Percentiles rank a stretch among this genome's conserved stretches.
Conservation (phyloP, 2,113 vertebrate genomes). For the Sinocyclocheilus anshuiensis region DNA sequence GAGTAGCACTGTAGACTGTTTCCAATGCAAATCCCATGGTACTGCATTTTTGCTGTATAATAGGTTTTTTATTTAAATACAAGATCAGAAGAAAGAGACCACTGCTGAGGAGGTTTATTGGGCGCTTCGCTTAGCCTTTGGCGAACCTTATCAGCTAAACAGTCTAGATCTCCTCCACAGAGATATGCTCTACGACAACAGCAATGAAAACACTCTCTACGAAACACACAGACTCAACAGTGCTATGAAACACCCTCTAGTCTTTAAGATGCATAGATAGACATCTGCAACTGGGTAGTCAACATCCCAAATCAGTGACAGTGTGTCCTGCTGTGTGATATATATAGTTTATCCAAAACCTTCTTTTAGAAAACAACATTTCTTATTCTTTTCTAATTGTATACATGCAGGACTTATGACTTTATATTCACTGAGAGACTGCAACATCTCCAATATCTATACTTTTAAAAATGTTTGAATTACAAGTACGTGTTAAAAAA, state of each 20-base stretch:
- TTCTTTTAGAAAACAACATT: not conserved
- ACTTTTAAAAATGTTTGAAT: not conserved
- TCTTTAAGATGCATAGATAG: constrained; percentile 35
- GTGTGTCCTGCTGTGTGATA: not conserved
- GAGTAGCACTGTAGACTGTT: constrained; percentile 70
- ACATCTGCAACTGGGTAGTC: constrained; percentile 48
- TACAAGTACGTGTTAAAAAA: too few species aligned
- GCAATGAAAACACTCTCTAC: not conserved
- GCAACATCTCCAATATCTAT: not conserved
- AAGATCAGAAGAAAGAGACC: constrained; percentile 78
- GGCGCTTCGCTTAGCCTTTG: constrained; percentile 69
- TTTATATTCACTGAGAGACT: not conserved
- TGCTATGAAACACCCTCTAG: constrained; percentile 48
- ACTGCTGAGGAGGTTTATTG: constrained; percentile 74
- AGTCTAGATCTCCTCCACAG: constrained; percentile 61
- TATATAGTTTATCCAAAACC: not conserved
- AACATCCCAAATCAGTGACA: not conserved
- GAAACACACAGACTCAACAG: constrained; percentile 33
- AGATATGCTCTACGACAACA: not conserved
- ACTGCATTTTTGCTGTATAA: constrained; percentile 80
- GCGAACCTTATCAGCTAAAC: constrained; percentile 72
- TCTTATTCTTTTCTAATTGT: not conserved
- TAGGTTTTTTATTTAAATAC: constrained; percentile 82
- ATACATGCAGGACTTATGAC: not conserved
- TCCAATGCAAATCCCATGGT: constrained; percentile 73